Evolutionary conservation across 2,888 invertebrate genomes (phyloP).

Genomic region (Mythimna loreyi): DNA sequence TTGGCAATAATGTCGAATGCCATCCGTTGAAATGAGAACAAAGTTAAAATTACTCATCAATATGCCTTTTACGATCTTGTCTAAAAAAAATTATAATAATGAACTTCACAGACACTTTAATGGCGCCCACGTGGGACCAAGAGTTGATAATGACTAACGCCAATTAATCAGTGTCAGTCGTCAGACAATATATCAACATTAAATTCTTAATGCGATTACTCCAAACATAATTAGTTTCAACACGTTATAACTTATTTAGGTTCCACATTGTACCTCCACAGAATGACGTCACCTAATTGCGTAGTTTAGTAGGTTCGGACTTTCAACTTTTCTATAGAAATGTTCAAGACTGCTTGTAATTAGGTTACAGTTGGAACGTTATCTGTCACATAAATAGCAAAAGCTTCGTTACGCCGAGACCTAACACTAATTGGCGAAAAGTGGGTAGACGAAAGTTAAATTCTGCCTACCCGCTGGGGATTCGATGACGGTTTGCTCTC

Average conservation of each 20-base stretch:
- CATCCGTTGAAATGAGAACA: conserved; percentile 4
- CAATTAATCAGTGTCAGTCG: conserved; percentile 61
- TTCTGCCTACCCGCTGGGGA: conserved; percentile 28
- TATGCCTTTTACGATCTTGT: conserved; percentile 8
- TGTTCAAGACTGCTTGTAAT: conserved; percentile 23
- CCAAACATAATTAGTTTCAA: conserved; percentile 52
- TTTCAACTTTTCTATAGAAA: conserved; percentile 12
- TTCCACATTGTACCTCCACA: conserved; percentile 7
- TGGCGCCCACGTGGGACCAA: conserved; percentile 59
- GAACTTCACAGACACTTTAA: conserved; percentile 38
- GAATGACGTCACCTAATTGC: conserved; percentile 32
- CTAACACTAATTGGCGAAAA: conserved; percentile 49
- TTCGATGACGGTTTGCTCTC: conserved; percentile 42
- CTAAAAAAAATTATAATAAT: conserved; percentile 43
- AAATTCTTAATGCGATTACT: conserved; percentile 54
- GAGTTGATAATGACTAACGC: conserved; percentile 49
- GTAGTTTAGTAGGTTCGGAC: conserved; percentile 14
- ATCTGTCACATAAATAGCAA: conserved; percentile 42
- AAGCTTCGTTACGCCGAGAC: conserved; percentile 29
- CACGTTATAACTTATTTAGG: conserved; percentile 52
- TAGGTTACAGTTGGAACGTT: conserved; percentile 25
- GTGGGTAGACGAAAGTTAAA: conserved; percentile 46
- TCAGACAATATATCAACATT: conserved; percentile 56
- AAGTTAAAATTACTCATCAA: conserved; percentile 5
- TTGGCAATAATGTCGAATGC: conserved; percentile 3